Base-by-base conservation (phyloP, 2,113 vertebrate genomes). In the Scytalopus superciliaris region DNA sequence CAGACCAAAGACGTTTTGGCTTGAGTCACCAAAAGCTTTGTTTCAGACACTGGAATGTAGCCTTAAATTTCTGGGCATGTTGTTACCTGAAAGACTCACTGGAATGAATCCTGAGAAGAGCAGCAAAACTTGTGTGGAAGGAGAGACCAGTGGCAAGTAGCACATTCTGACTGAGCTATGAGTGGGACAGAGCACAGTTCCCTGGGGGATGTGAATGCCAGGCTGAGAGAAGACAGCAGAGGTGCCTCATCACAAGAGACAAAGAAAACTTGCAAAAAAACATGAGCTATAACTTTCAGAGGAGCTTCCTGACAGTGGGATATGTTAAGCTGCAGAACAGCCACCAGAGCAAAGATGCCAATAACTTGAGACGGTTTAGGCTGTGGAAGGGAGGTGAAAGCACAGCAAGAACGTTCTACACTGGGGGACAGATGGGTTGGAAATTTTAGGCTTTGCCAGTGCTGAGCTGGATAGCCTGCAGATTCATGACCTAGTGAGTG, bases 51-150 rank as follows among this genome's bases (percentile, higher is more conserved):
- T 92, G 95, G 96, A 96, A 95, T 89, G 93, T 22, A 95, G 78
- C 64, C 69, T 89, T 86, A 78, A 96, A 94, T 93, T 45, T 96
- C 76, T 94, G 85, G 90, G 93, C 90, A 76, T 90, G 93, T 89
- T 3, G 1, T 78, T 95, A 95, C 96, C 92, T 96, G 94, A 96
- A 93, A 75, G 49, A 64, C 31, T 67, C 50, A 59, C 47, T 68
- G 90, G 73, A 92, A 90, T 63, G 88, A 90, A 84, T 93, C 68
- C 85, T 86, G 76, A 93, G 76, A 88, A 88, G 56, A 57, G 60
- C 67, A 94, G 76, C 44, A 89, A 63, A 95, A 49, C 52, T 60
- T 27, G 18, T 1, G 11, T 2, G 1, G 59, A 69, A 79, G 37
- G 87, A 88, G 47, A 74, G 31, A 73, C 22, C 39, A 10, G 47